Conservation (phyloP, 2,888 invertebrate species). For the Alviniconcha strummeri region DNA sequence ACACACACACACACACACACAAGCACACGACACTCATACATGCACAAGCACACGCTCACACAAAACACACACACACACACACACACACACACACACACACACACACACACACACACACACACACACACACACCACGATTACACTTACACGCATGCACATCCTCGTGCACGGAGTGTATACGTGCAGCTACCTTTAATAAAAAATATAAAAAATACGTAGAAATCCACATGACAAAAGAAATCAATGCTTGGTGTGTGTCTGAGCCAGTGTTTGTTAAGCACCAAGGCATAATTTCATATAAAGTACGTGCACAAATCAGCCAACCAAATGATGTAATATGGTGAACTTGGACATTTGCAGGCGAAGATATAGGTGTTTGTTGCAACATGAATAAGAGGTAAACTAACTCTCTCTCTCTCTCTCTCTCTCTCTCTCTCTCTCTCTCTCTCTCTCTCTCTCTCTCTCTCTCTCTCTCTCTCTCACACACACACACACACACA, state of each 20-base stretch:
- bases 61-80: background rate
- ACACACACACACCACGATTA: background rate
- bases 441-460: conserved; percentile 2
- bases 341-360: conserved; percentile 2
- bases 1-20: background rate
- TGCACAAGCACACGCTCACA: background rate
- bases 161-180: background rate
- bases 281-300: too few relatives aligned
- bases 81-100: conserved; percentile 2
- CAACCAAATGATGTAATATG: too few relatives aligned
- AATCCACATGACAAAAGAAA: too few relatives aligned
- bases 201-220: too few relatives aligned
- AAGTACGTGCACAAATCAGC: too few relatives aligned
- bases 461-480: conserved; percentile 1
- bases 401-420: too few relatives aligned
- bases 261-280: too few relatives aligned
- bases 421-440: background rate
- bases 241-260: too few relatives aligned
- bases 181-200: too few relatives aligned
- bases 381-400: conserved; percentile 6
- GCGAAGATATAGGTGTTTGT: conserved; percentile 22
- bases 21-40: background rate
- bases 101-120: conserved; percentile 8
- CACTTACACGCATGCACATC: background rate
- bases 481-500: conserved; percentile 14